These are phyloP conservation scores for Ceratina japonica DNA, from an alignment of 1,140 invertebrate species.

Conservation along the genomic window DNA sequence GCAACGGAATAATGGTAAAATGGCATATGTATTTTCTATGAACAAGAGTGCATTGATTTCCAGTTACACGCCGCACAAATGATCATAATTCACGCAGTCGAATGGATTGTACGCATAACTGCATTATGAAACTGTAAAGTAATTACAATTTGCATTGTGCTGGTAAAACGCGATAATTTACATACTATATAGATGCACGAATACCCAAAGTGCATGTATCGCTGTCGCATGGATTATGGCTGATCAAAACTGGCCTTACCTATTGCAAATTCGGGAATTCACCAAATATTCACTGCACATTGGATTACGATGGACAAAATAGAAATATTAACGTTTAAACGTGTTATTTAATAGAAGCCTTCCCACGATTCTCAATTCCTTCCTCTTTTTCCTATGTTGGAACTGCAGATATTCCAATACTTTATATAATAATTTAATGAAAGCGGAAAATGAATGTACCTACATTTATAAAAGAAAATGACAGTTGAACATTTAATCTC, in stretches of 20 bases:
- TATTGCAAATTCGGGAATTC: not conserved
- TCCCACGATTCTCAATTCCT: too few species aligned
- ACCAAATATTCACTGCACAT: too few species aligned
- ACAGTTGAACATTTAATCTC: not conserved
- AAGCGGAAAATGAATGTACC: not conserved
- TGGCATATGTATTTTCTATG: not conserved
- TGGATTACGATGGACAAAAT: too few species aligned
- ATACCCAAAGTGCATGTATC: not conserved
- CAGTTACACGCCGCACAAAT: too few species aligned
- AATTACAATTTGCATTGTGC: conserved; percentile 31
- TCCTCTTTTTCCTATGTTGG: too few species aligned
- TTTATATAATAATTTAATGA: not conserved
- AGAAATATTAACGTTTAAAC: not conserved
- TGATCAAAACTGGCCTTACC: conserved; percentile 23
- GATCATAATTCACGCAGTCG: conserved; percentile 13
- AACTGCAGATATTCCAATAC: too few species aligned
- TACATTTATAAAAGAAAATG: not conserved
- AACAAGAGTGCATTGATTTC: conserved; percentile 16
- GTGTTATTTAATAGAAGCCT: too few species aligned
- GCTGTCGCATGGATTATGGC: conserved; percentile 8
- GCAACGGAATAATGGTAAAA: not conserved
- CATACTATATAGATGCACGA: not conserved
- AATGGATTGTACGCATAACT: conserved; percentile 13
- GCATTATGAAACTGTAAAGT: conserved; percentile 36
- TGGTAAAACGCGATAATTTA: not conserved